A percentile compares a stretch with the other conserved stretches of the same genome.
These are phyloP conservation scores for Paracentrotus lividus DNA, from an alignment of 53 echinoderm and acorn worm genomes.

Conservation along the genomic window DNA sequence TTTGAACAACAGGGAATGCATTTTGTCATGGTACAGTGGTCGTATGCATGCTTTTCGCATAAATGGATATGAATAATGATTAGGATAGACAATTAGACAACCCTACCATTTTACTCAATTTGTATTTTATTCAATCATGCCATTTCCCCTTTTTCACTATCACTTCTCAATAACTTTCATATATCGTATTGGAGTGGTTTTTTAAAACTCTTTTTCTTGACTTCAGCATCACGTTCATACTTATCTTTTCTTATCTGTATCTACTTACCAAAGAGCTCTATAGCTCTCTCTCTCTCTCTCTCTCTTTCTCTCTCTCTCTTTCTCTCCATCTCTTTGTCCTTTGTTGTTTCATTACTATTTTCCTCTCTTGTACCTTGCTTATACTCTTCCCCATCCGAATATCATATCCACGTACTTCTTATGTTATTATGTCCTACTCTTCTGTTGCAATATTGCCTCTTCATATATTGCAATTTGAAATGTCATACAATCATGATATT, in stretches of 20 bases:
- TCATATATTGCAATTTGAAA: not conserved
- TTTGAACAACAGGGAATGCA: not conserved
- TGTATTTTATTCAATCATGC: too few relatives aligned
- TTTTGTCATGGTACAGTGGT: too few relatives aligned
- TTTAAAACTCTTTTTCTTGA: too few relatives aligned
- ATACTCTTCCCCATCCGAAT: not conserved
- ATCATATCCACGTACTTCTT: not conserved
- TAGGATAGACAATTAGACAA: too few relatives aligned
- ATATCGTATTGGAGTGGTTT: too few relatives aligned
- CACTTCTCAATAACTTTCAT: too few relatives aligned
- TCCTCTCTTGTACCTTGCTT: not conserved
- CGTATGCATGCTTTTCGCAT: not conserved
- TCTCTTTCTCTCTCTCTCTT: not conserved
- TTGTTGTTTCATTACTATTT: not conserved
- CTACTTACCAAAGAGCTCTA: too few relatives aligned
- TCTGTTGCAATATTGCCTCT: not conserved
- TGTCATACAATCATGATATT: not conserved
- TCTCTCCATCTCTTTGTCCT: not conserved
- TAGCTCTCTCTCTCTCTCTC: not conserved
- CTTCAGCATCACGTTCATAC: too few relatives aligned
- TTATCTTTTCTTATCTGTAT: not conserved
- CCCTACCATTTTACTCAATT: too few relatives aligned
- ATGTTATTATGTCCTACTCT: too few relatives aligned
- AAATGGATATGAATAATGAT: not conserved
- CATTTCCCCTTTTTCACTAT: too few relatives aligned